Evolutionary conservation across 2,113 vertebrate genomes (phyloP).

Genomic region (Tichodroma muraria): DNA sequence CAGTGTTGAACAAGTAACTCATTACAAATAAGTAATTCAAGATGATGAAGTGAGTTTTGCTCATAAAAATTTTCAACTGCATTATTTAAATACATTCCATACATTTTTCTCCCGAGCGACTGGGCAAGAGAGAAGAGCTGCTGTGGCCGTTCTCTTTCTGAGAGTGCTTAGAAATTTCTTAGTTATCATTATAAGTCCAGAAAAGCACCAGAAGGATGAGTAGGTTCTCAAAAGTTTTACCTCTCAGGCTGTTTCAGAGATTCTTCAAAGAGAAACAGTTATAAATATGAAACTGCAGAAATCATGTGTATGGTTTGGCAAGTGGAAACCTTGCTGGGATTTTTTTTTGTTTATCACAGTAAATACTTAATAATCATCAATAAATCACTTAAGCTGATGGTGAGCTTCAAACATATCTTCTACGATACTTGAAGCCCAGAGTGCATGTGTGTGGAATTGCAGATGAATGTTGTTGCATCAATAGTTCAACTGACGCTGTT

Average conservation of each 20-base stretch:
- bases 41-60: background rate
- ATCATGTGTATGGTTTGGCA: background rate
- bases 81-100: constrained; percentile 20
- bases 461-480: background rate
- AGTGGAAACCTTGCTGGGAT: background rate
- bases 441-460: background rate
- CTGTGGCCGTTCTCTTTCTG: background rate
- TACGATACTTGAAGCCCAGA: background rate
- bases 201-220: background rate
- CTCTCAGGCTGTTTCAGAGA: background rate
- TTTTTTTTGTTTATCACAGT: background rate
- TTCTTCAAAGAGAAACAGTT: background rate
- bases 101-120: background rate
- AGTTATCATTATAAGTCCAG: background rate
- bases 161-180: background rate
- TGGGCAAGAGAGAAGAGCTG: background rate
- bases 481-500: background rate
- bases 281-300: background rate
- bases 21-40: constrained; percentile 45
- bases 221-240: background rate
- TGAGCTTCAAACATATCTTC: background rate
- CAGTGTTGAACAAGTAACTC: background rate
- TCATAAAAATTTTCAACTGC: background rate
- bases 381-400: background rate
- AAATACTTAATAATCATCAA: background rate